Conservation (phyloP, 2,797 vertebrate species). For the Microcaecilia unicolor region DNA sequence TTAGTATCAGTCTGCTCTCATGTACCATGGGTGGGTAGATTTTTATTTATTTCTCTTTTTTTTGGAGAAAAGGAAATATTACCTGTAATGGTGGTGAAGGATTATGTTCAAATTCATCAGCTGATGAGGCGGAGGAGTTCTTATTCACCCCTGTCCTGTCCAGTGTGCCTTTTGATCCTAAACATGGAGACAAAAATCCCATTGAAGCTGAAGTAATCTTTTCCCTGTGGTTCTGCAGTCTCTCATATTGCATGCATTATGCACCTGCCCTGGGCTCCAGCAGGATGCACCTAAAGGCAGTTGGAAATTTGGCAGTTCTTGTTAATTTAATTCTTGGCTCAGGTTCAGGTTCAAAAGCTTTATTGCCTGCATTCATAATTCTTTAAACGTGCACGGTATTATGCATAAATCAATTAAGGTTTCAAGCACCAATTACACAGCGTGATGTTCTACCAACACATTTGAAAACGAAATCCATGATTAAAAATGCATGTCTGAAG, state of each 20-base stretch:
- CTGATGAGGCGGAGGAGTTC: constrained; percentile 42
- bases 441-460: constrained; percentile 32
- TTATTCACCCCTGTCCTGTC: constrained; percentile 21
- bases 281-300: constrained; percentile 34
- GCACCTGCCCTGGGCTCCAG: constrained; percentile 38
- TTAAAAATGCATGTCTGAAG: constrained; percentile 63
- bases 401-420: constrained; percentile 39
- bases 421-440: constrained; percentile 25
- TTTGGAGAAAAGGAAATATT: no score
- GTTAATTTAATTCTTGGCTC: constrained; percentile 43
- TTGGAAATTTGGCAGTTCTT: constrained; percentile 24
- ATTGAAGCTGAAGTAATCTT: constrained; percentile 6
- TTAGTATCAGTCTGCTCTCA: no score
- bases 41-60: no score
- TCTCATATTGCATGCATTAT: background rate
- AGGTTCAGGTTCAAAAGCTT: constrained; percentile 33
- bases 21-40: no score
- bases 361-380: constrained; percentile 2
- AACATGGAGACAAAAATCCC: constrained; percentile 16
- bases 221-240: background rate
- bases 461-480: constrained; percentile 51
- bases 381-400: constrained; percentile 13
- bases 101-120: constrained; percentile 49
- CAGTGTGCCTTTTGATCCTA: constrained; percentile 24
- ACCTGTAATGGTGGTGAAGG: constrained; percentile 46